Percentiles rank a stretch among this genome's conserved stretches.
phyloP scores from a whole-genome alignment of 2,888 invertebrate species.

The Beris morrisii region DNA sequence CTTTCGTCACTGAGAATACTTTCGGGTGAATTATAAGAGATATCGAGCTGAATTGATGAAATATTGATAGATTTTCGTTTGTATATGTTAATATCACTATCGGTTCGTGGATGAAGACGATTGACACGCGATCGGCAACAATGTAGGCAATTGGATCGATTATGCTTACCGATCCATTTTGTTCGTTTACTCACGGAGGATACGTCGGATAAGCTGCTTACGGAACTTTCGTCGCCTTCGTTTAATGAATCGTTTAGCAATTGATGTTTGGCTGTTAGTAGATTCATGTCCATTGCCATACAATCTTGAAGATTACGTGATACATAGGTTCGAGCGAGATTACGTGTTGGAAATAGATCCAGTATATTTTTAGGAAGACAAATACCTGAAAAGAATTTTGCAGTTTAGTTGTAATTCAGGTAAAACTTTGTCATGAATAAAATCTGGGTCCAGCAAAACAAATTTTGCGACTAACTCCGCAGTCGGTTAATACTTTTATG shows the following conservation, averaged over 20 bases:
- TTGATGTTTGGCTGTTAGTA: conserved; percentile 47
- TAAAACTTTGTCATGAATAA: neutral
- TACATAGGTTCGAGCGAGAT: conserved; percentile 53
- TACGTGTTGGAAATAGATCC: conserved; percentile 52
- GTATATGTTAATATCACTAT: conserved; percentile 44
- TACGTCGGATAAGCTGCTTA: conserved; percentile 56
- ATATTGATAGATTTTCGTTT: conserved; percentile 43
- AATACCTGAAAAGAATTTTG: conserved; percentile 45
- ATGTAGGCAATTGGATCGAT: conserved; percentile 50
- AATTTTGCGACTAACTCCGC: too few species aligned
- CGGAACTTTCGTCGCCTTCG: conserved; percentile 54
- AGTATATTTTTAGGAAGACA: conserved; percentile 55
- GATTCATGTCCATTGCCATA: conserved; percentile 50
- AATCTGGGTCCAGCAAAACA: neutral
- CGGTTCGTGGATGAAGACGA: conserved; percentile 43
- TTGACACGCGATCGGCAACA: conserved; percentile 51
- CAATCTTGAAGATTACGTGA: conserved; percentile 54
- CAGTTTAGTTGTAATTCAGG: neutral
- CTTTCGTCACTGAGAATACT: conserved; percentile 55
- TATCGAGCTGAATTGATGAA: conserved; percentile 48
- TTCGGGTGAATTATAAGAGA: conserved; percentile 55
- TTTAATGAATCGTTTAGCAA: conserved; percentile 53
- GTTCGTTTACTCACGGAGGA: conserved; percentile 53
- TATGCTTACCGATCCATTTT: conserved; percentile 53
- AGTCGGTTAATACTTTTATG: too few species aligned